Conservation (phyloP, 2,888 invertebrate genomes). For the Phasia obesa region DNA sequence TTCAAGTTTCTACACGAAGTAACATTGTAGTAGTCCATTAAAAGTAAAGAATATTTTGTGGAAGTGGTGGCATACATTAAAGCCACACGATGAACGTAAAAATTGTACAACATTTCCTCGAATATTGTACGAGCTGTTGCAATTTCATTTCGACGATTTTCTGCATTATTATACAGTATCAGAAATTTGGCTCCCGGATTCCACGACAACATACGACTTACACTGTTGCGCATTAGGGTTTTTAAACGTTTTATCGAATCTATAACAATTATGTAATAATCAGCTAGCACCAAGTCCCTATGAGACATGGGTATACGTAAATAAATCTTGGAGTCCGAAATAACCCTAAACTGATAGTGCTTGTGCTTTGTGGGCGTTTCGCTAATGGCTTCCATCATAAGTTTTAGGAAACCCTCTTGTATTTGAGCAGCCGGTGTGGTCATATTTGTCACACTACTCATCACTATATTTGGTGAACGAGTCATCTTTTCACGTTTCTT, state of each 20-base stretch:
- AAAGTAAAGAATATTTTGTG: constrained; percentile 77
- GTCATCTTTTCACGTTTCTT: constrained; percentile 74
- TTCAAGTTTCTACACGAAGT: constrained; percentile 75
- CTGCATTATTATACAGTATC: constrained; percentile 78
- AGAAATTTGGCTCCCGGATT: constrained; percentile 81
- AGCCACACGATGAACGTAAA: constrained; percentile 79
- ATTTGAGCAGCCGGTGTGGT: constrained; percentile 80
- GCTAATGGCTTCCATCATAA: constrained; percentile 77
- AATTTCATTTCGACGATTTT: constrained; percentile 68
- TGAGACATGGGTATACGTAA: constrained; percentile 55
- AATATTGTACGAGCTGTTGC: constrained; percentile 76
- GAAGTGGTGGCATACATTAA: constrained; percentile 77
- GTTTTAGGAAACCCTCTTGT: constrained; percentile 77
- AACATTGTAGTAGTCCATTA: constrained; percentile 79
- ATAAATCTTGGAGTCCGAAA: constrained; percentile 74
- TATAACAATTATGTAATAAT: constrained; percentile 79
- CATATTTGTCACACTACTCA: constrained; percentile 78
- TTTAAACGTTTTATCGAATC: constrained; percentile 76
- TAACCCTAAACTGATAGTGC: constrained; percentile 76
- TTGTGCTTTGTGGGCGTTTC: constrained; percentile 57
- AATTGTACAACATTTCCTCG: constrained; percentile 74
- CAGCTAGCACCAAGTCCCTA: constrained; percentile 74
- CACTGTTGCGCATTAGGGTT: constrained; percentile 73
- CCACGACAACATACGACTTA: constrained; percentile 78
- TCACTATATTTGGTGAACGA: constrained; percentile 77